A percentile compares a stretch with the other conserved stretches of the same genome.
Conservation (phyloP, 2,113 vertebrate genomes). For the Monopterus albus region DNA sequence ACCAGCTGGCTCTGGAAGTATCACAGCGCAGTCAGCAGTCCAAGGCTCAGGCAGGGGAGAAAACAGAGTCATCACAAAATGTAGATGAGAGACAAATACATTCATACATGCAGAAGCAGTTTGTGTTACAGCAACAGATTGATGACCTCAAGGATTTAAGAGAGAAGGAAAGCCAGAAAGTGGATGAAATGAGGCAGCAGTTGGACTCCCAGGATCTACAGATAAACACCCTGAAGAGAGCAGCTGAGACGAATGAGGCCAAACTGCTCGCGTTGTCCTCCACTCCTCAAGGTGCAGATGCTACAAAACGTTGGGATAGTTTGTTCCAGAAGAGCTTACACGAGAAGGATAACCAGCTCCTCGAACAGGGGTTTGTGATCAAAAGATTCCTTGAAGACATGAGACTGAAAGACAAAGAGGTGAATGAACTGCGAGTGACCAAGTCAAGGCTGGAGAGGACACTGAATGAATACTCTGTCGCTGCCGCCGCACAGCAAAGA, state of each 20-base stretch:
- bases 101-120: constrained; percentile 71
- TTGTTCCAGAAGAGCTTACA: constrained; percentile 82
- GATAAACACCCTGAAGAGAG: constrained; percentile 79
- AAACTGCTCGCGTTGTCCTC: constrained; percentile 81
- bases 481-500: constrained; percentile 75
- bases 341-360: constrained; percentile 85
- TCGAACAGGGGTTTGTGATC: constrained; percentile 81
- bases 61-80: constrained; percentile 53
- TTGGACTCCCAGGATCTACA: constrained; percentile 73
- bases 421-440: constrained; percentile 78
- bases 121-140: constrained; percentile 71
- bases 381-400: constrained; percentile 79
- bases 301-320: constrained; percentile 80
- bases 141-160: constrained; percentile 74
- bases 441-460: constrained; percentile 77
- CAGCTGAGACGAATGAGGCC: constrained; percentile 76
- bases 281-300: constrained; percentile 76
- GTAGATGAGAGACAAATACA: constrained; percentile 68
- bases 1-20: constrained; percentile 73
- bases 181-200: constrained; percentile 71
- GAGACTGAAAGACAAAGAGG: constrained; percentile 73
- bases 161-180: constrained; percentile 56
- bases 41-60: constrained; percentile 60
- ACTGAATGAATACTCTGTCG: constrained; percentile 79
- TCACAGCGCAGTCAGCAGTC: constrained; percentile 63